Conservation (phyloP, 1,140 invertebrate species). For the Plectrocnemia conspersa region DNA sequence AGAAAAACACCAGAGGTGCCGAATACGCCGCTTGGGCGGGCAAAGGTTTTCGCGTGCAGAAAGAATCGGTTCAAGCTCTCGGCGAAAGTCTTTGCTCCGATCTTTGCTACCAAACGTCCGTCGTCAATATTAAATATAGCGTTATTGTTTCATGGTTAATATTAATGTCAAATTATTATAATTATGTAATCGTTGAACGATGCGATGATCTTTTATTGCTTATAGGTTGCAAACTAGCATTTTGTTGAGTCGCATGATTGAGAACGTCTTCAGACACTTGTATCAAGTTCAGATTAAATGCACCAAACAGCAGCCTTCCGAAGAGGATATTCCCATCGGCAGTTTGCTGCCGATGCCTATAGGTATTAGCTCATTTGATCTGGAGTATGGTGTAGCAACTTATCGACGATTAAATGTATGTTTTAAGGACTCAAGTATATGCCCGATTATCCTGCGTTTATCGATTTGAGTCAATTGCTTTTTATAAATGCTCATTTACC, state of each 20-base stretch:
- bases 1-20: slow-evolving; percentile 43
- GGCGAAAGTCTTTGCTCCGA: slow-evolving; percentile 50
- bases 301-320: slow-evolving; percentile 42
- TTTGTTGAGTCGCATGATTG: slow-evolving; percentile 46
- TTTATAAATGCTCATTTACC: slow-evolving; percentile 74
- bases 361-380: slow-evolving; percentile 36
- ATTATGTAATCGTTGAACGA: background rate
- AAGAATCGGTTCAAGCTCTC: slow-evolving; percentile 50
- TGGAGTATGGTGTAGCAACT: slow-evolving; percentile 6
- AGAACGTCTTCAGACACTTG: slow-evolving; percentile 52
- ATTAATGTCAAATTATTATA: background rate
- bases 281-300: slow-evolving; percentile 42
- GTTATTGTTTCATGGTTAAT: slow-evolving; percentile 19
- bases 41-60: slow-evolving; percentile 50
- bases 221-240: slow-evolving; percentile 42
- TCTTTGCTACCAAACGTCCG: slow-evolving; percentile 19
- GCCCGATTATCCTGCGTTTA: slow-evolving; percentile 70
- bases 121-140: slow-evolving; percentile 18
- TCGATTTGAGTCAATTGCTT: slow-evolving; percentile 70
- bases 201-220: background rate
- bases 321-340: slow-evolving; percentile 38
- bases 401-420: slow-evolving; percentile 31
- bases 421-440: slow-evolving; percentile 61
- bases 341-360: slow-evolving; percentile 42
- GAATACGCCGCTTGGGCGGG: slow-evolving; percentile 49